These are phyloP conservation scores for Anguilla pacifica DNA, from an alignment of 2,797 vertebrate species.

Conservation along the genomic window DNA sequence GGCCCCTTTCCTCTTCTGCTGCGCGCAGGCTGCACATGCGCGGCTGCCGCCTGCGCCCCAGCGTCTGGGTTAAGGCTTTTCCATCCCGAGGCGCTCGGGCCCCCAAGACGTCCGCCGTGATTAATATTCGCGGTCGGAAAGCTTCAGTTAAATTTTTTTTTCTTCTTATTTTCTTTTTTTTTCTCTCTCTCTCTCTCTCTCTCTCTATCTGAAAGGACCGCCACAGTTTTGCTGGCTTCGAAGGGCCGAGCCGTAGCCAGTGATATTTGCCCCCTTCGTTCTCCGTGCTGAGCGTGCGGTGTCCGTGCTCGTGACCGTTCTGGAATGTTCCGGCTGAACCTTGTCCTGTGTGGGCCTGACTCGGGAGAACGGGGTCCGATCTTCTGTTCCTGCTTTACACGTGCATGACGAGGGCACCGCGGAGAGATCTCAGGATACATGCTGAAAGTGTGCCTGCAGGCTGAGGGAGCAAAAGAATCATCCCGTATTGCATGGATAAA, in stretches of 20 bases:
- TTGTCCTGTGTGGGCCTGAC: not conserved
- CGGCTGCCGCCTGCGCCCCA: not conserved
- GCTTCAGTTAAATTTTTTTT: not conserved
- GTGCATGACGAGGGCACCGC: not conserved
- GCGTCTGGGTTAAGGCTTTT: not conserved
- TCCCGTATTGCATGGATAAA: not conserved
- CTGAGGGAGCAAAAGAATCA: not conserved
- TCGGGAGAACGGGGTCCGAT: not conserved
- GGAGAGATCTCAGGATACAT: not conserved
- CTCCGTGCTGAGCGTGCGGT: not conserved
- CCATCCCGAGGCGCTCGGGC: not conserved
- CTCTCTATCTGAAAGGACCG: not conserved
- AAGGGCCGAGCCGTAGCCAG: not conserved
- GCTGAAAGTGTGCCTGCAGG: not conserved
- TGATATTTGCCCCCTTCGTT: not conserved
- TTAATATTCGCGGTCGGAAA: not conserved
- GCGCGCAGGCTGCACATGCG: not conserved
- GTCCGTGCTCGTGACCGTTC: not conserved
- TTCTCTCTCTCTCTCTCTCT: not conserved
- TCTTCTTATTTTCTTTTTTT: not conserved
- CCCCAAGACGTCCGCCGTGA: not conserved
- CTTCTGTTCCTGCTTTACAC: not conserved
- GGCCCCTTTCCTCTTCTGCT: not conserved
- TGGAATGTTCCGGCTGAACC: not conserved
- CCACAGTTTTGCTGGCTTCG: not conserved